Percentiles rank a stretch among this genome's conserved stretches.
phyloP scores from a whole-genome alignment of 2,888 invertebrate genomes.

The Megalurothrips usitatus region DNA sequence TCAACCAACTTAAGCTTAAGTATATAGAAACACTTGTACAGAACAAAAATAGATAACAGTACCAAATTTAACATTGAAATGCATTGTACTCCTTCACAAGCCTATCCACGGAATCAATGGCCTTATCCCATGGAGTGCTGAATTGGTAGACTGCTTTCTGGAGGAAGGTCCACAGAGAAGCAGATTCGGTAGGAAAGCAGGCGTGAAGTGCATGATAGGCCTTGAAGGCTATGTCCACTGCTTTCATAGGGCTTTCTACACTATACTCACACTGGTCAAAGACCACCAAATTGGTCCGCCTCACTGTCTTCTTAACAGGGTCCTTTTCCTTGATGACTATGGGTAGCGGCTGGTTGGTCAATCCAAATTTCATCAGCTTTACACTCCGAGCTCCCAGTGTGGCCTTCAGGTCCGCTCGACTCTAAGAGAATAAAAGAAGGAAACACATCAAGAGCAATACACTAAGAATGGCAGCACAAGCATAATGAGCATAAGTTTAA shows the following conservation, averaged over 20 bases:
- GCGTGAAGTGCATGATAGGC: background rate
- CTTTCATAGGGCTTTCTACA: background rate
- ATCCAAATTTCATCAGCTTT: background rate
- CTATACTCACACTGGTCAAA: background rate
- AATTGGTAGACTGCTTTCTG: background rate
- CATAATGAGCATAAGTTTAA: too few species aligned
- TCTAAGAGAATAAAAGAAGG: too few species aligned
- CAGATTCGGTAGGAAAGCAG: background rate
- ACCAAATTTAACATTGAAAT: background rate
- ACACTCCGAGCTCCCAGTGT: background rate
- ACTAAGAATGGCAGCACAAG: too few species aligned
- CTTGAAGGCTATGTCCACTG: background rate
- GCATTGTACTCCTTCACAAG: background rate
- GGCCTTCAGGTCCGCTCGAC: background rate
- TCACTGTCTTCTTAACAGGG: background rate
- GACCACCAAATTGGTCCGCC: background rate
- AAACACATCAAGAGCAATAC: too few species aligned
- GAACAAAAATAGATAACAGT: background rate
- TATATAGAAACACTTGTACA: too few species aligned
- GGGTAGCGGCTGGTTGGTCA: background rate
- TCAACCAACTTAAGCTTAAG: too few species aligned
- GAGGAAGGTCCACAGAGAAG: background rate
- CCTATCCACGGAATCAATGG: background rate
- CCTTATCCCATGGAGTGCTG: background rate
- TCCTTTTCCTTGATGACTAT: background rate